Evolutionary conservation across 2,797 vertebrate species (phyloP).

Genomic region (Rallus crepitans): DNA sequence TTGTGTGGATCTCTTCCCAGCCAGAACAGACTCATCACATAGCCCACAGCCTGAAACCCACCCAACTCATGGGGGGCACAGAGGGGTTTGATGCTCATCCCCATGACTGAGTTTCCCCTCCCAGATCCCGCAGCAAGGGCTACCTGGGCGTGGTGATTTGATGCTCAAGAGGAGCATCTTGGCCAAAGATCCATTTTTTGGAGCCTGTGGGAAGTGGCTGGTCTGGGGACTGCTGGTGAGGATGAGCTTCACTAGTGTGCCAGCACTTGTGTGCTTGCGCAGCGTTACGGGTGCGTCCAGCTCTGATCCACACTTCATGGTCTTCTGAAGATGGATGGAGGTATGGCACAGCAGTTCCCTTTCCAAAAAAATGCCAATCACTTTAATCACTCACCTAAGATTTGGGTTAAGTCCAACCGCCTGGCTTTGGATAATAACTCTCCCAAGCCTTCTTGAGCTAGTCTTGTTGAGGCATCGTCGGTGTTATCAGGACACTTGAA

Average conservation of each 20-base stretch:
- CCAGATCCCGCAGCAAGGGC: accelerated
- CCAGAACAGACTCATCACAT: neutral
- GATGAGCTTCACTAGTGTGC: neutral
- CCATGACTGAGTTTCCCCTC: neutral
- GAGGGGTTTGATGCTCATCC: neutral
- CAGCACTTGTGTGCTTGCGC: neutral
- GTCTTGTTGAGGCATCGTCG: neutral
- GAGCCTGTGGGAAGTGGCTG: neutral
- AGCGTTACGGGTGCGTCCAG: neutral
- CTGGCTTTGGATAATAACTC: conserved; percentile 38
- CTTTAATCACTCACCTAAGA: conserved; percentile 38
- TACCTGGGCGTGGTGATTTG: accelerated
- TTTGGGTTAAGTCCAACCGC: conserved; percentile 41
- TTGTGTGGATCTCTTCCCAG: neutral
- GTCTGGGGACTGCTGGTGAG: neutral
- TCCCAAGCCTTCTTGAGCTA: conserved; percentile 12
- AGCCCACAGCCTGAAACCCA: neutral
- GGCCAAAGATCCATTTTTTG: neutral
- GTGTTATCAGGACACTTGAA: neutral
- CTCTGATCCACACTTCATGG: neutral
- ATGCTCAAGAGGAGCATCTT: neutral
- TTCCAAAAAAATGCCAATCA: conserved; percentile 37
- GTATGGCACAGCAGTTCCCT: neutral
- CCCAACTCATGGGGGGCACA: neutral
- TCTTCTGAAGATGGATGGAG: neutral